Conservation (phyloP, 2,113 vertebrate species). For the Rhynchomys soricoides region DNA sequence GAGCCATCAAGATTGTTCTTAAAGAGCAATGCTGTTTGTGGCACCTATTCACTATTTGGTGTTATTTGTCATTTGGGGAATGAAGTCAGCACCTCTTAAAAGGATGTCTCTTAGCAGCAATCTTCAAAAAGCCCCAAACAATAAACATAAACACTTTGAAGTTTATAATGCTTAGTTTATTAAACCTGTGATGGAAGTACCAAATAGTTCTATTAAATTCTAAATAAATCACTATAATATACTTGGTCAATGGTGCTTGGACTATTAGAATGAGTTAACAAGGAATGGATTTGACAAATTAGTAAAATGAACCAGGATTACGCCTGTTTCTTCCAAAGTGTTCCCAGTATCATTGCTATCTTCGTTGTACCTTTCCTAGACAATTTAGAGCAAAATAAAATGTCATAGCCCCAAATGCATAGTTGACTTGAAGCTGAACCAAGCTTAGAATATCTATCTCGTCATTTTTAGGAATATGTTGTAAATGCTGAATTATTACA, state of each 20-base stretch:
- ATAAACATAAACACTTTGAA: constrained; percentile 67
- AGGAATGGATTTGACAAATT: constrained; percentile 39
- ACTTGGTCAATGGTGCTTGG: constrained; percentile 10
- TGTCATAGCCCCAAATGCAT: neutral
- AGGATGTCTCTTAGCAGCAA: constrained; percentile 63
- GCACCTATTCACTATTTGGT: constrained; percentile 66
- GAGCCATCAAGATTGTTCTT: constrained; percentile 50
- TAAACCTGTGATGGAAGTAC: neutral
- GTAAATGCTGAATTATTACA: neutral
- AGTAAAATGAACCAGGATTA: neutral
- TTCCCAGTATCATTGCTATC: neutral
- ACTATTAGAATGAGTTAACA: constrained; percentile 16
- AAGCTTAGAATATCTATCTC: neutral
- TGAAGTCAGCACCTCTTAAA: constrained; percentile 71
- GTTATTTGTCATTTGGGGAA: constrained; percentile 73
- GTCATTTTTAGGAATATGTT: neutral
- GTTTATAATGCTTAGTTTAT: constrained; percentile 58
- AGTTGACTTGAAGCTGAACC: neutral
- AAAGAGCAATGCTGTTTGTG: constrained; percentile 42
- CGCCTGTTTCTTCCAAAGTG: neutral
- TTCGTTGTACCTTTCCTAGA: constrained; percentile 17
- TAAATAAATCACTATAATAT: constrained; percentile 44
- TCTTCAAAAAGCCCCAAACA: constrained; percentile 57
- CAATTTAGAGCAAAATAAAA: neutral
- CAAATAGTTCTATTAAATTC: constrained; percentile 7